Base-by-base conservation (phyloP, 2,888 invertebrate genomes). In the Aleiodes testaceus region DNA sequence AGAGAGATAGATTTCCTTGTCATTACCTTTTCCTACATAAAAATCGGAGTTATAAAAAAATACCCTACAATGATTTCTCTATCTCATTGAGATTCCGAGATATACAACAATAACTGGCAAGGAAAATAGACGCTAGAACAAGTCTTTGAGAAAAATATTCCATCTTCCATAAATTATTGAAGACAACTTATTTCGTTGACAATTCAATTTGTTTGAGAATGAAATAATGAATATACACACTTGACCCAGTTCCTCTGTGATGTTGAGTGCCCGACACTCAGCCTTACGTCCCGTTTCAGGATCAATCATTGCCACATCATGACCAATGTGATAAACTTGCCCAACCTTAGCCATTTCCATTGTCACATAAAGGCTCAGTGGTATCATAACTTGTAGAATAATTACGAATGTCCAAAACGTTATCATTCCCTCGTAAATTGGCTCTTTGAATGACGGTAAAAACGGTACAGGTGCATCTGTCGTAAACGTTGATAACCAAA, bases 241-340 rank as follows among this genome's bases (percentile, higher is more conserved):
- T 89, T 99, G 98, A 1, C 99, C 99, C 79, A 99, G 90, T 88
- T 99, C 98, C 88, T 99, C 98, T 0, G 98, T 97, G 76, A 99
- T 98, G 87, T 99, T 98, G 84, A 97, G 91, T 50, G 98, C 97
- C 49, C 97, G 92, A 86, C 98, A 99, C 88, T 97, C 94, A 69
- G 95, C 92, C 78, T 92, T 90, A 80, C 93, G 95, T 86, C 97
- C 94, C 44, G 94, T 94, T 71, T 92, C 91, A 18, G 92, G 90
- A 87, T 98, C 96, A 87, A 94, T 97, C 85, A 99, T 91, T 78
- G 95, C 93, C 12, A 92, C 89, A 87, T 98, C 98, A 81, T 96
- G 93, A 82, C 96, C 95, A 81, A 99, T 98, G 87, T 97, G 97
- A 88, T 94, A 98, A 63, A 98, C 95, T 90, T 99, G 98, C 73